Conservation (phyloP, 2,888 invertebrate species). For the Gibbula magus region DNA sequence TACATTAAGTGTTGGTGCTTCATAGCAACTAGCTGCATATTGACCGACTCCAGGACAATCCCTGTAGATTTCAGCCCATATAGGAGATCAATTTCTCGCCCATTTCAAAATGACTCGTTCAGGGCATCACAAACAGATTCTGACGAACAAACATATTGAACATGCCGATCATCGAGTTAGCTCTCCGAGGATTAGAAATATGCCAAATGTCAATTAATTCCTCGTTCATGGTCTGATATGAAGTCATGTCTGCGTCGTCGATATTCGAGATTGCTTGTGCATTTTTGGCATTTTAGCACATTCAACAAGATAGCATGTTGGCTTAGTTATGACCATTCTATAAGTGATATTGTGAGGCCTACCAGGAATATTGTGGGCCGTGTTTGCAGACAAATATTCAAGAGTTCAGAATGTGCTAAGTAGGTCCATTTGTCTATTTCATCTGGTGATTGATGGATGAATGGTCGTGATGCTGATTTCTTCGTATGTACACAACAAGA, state of each 20-base stretch:
- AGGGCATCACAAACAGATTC: conserved; percentile 7
- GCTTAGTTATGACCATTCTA: neutral
- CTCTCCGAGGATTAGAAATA: neutral
- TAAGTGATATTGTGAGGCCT: neutral
- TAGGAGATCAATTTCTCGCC: conserved; percentile 17
- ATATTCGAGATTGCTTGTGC: neutral
- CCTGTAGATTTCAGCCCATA: neutral
- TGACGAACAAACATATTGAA: conserved; percentile 21
- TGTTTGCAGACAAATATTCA: conserved; percentile 7
- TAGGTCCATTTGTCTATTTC: neutral
- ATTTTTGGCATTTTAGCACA: neutral
- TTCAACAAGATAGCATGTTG: neutral
- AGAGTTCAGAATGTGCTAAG: neutral
- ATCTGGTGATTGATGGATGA: neutral
- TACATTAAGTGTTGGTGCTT: too few species aligned
- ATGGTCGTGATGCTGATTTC: too few species aligned
- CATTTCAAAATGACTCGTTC: conserved; percentile 15
- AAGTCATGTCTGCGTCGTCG: neutral
- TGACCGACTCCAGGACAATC: conserved; percentile 1
- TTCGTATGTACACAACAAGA: too few species aligned
- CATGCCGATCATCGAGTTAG: conserved; percentile 16
- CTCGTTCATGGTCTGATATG: neutral
- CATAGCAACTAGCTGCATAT: neutral
- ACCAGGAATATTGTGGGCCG: neutral
- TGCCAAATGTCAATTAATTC: conserved; percentile 26